Evolutionary conservation across 2,113 vertebrate species (phyloP).

Genomic region (Sinocyclocheilus anshuiensis): DNA sequence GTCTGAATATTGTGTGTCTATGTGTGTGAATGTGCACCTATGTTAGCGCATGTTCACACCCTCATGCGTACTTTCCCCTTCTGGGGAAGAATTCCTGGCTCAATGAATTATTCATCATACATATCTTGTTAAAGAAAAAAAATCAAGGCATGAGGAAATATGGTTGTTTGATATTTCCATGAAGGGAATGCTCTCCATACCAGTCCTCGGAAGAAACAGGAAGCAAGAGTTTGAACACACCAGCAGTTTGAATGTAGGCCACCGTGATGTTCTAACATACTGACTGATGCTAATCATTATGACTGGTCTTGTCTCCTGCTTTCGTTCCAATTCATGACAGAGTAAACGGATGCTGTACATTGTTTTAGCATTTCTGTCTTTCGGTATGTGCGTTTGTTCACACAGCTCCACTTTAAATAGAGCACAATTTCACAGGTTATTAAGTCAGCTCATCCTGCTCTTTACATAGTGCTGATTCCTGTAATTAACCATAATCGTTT

Average conservation of each 20-base stretch:
- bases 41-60: conserved; percentile 17
- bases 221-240: conserved; percentile 24
- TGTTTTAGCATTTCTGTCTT: conserved; percentile 3
- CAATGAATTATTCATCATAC: conserved; percentile 67
- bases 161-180: conserved; percentile 57
- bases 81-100: conserved; percentile 54
- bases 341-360: neutral
- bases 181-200: conserved; percentile 38
- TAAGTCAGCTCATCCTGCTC: conserved; percentile 61
- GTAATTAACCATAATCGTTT: conserved; percentile 67
- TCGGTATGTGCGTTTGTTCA: neutral
- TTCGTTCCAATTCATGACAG: neutral
- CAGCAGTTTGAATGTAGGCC: conserved; percentile 36
- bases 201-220: conserved; percentile 10
- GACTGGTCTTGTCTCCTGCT: conserved; percentile 23
- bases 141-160: conserved; percentile 54
- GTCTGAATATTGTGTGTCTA: conserved; percentile 8
- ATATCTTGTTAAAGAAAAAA: conserved; percentile 52
- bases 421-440: conserved; percentile 69
- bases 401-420: conserved; percentile 46
- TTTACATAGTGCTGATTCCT: conserved; percentile 61
- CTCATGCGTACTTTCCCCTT: neutral
- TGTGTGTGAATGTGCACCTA: conserved; percentile 31
- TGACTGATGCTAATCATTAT: conserved; percentile 22
- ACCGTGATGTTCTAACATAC: conserved; percentile 16